Evolutionary conservation across 2,797 vertebrate genomes (phyloP).

Genomic region (Fistularia commersonii): DNA sequence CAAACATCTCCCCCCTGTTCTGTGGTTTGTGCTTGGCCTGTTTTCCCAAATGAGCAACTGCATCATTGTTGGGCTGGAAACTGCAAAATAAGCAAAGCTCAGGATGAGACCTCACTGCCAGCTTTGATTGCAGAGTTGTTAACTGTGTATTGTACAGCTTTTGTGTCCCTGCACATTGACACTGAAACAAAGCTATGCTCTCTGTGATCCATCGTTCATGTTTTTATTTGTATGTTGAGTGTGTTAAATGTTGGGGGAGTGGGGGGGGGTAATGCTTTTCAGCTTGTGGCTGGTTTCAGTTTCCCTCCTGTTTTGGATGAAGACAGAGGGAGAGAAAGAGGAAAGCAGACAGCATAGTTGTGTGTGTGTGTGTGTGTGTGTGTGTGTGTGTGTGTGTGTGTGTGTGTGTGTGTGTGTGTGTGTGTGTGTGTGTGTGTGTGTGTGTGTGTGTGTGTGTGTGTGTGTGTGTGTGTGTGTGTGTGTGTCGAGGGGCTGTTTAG

Average conservation of each 20-base stretch:
- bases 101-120: conserved; percentile 29
- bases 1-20: conserved; percentile 12
- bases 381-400: too few species aligned
- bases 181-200: conserved; percentile 1
- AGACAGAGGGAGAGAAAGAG: conserved; percentile 36
- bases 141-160: conserved; percentile 27
- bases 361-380: too few species aligned
- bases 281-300: conserved; percentile 70
- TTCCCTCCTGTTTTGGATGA: conserved; percentile 60
- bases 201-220: conserved; percentile 19
- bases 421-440: conserved; percentile 15
- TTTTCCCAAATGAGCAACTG: conserved; percentile 40
- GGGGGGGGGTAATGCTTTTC: conserved; percentile 62
- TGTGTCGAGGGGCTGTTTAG: conserved; percentile 3
- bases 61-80: conserved; percentile 52
- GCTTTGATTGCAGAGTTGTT: conserved; percentile 24
- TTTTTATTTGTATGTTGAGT: conserved; percentile 39
- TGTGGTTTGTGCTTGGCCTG: conserved; percentile 31
- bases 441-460: conserved; percentile 15
- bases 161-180: conserved; percentile 19
- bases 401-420: too few species aligned
- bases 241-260: conserved; percentile 28
- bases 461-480: conserved; percentile 15
- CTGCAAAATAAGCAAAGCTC: conserved; percentile 49
- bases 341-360: too few species aligned